Conservation (phyloP, 2,888 invertebrate species). For the Aspidapion aeneum region DNA sequence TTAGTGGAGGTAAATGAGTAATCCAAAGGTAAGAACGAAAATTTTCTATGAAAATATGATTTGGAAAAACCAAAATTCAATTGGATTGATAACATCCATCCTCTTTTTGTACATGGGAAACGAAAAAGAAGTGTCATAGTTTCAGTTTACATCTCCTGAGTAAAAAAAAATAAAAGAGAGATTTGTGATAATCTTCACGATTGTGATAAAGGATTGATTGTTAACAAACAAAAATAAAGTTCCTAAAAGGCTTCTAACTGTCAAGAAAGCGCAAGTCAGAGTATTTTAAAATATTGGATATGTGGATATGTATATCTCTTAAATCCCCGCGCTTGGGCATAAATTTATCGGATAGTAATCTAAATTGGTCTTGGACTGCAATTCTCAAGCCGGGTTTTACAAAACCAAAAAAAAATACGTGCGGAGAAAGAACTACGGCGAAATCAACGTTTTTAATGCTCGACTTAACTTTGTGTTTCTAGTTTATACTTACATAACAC, state of each 20-base stretch:
- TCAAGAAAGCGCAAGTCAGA: neutral
- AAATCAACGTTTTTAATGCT: constrained; percentile 5
- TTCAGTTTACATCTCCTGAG: too few species aligned
- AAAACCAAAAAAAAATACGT: neutral
- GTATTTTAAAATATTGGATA: neutral
- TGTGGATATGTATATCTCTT: neutral
- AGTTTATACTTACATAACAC: constrained; percentile 3
- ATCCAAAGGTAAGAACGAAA: too few species aligned
- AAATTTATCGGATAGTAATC: neutral
- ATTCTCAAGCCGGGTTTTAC: neutral
- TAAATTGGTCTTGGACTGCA: neutral
- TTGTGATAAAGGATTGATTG: too few species aligned
- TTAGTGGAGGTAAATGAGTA: too few species aligned
- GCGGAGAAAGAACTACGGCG: neutral
- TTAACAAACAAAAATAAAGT: too few species aligned
- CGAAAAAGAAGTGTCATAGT: too few species aligned
- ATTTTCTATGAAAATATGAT: too few species aligned
- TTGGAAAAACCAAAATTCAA: too few species aligned
- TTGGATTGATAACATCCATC: too few species aligned
- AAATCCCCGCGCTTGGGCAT: neutral
- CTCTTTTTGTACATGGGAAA: too few species aligned
- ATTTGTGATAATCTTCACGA: too few species aligned
- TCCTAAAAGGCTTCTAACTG: neutral
- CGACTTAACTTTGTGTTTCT: neutral
- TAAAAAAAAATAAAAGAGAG: too few species aligned